Conservation (phyloP, 64 coral and sea anemone species). For the Porites lutea region DNA sequence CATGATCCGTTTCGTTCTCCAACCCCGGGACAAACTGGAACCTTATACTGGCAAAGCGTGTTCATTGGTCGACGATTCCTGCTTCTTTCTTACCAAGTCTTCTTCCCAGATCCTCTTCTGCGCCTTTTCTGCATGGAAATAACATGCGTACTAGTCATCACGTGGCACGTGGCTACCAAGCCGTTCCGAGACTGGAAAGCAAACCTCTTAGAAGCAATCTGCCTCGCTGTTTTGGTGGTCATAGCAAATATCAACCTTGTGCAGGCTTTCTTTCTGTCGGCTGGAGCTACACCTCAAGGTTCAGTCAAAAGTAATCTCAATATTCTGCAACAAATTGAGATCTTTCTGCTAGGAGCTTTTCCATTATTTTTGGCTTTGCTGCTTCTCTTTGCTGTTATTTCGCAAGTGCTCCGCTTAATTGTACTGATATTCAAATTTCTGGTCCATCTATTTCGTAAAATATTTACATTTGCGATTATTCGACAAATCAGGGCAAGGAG, state of each 20-base stretch:
- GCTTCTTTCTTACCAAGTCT: constrained; percentile 61
- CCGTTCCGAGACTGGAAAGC: constrained; percentile 64
- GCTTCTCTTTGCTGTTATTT: constrained; percentile 19
- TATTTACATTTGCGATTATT: neutral
- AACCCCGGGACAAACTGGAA: constrained; percentile 15
- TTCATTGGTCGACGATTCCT: constrained; percentile 81
- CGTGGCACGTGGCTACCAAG: constrained; percentile 26
- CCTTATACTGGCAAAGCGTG: constrained; percentile 86
- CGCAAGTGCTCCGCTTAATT: constrained; percentile 51
- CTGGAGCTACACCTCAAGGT: constrained; percentile 35
- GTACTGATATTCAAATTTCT: neutral
- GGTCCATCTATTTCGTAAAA: neutral
- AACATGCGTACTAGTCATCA: constrained; percentile 50
- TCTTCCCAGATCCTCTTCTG: constrained; percentile 70
- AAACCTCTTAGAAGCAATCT: constrained; percentile 62
- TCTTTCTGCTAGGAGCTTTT: constrained; percentile 40
- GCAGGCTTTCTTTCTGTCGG: constrained; percentile 54
- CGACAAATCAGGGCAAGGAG: neutral
- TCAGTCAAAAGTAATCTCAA: constrained; percentile 9
- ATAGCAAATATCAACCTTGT: constrained; percentile 65
- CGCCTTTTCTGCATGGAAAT: constrained; percentile 63
- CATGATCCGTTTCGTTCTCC: constrained; percentile 74
- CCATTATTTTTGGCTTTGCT: constrained; percentile 35
- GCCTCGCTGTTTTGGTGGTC: constrained; percentile 44
- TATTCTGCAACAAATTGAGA: constrained; percentile 41